phyloP scores from a whole-genome alignment of 2,888 invertebrate genomes.

The Andrena trimmerana region DNA sequence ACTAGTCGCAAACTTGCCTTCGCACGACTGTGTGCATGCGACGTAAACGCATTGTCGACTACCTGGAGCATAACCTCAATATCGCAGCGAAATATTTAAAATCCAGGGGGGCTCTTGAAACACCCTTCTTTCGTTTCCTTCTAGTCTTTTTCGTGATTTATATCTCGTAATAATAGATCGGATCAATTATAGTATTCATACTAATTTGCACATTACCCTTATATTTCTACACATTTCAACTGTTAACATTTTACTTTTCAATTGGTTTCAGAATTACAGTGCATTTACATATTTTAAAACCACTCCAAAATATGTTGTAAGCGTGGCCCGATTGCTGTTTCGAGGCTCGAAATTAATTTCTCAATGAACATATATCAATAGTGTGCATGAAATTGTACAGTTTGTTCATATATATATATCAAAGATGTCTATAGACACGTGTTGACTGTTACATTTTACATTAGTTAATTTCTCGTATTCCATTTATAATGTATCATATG shows the following conservation, averaged over 20 bases:
- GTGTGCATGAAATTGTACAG: slow-evolving; percentile 5
- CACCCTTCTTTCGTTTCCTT: background rate
- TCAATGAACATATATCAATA: slow-evolving; percentile 1
- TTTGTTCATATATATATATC: slow-evolving; percentile 16
- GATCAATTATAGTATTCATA: background rate
- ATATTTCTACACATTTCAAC: slow-evolving; percentile 2
- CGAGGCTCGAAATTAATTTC: background rate
- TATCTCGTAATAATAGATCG: background rate
- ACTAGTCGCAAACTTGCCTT: slow-evolving; percentile 53
- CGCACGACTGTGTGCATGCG: slow-evolving; percentile 54
- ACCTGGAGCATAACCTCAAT: slow-evolving; percentile 74
- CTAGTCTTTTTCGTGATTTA: background rate
- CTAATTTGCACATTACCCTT: slow-evolving; percentile 14
- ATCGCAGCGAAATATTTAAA: slow-evolving; percentile 24
- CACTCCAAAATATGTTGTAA: background rate
- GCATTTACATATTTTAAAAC: background rate
- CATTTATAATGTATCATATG: background rate
- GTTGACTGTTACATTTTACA: slow-evolving; percentile 44
- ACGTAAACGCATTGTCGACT: slow-evolving; percentile 64
- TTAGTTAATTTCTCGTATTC: slow-evolving; percentile 11
- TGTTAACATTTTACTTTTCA: slow-evolving; percentile 17
- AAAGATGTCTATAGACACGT: slow-evolving; percentile 48
- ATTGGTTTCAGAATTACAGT: slow-evolving; percentile 17
- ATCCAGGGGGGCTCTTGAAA: background rate
- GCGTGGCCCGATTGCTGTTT: slow-evolving; percentile 39